Evolutionary conservation across 2,888 invertebrate genomes (phyloP).

Genomic region (Oasisia sp.): DNA sequence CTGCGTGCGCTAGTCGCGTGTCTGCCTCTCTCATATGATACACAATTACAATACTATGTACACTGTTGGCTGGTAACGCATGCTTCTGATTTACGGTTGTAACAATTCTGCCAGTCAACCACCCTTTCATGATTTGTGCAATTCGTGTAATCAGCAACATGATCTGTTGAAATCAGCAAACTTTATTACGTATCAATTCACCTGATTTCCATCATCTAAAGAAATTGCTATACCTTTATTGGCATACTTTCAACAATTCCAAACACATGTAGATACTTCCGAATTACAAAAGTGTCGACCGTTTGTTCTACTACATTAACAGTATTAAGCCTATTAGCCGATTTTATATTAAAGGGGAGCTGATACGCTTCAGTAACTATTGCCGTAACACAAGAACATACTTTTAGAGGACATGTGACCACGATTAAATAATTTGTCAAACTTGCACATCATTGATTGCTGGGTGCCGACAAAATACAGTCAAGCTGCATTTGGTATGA

Average conservation of each 20-base stretch:
- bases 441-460: too few species aligned
- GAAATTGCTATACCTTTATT: neutral
- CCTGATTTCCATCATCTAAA: neutral
- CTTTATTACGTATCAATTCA: neutral
- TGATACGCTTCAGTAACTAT: too few species aligned
- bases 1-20: neutral
- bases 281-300: neutral
- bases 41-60: neutral
- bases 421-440: too few species aligned
- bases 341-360: neutral
- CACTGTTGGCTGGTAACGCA: neutral
- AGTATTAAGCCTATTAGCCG: neutral
- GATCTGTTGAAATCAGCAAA: neutral
- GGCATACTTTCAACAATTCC: conserved; percentile 17
- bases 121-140: neutral
- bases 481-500: too few species aligned
- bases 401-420: too few species aligned
- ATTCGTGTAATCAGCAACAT: neutral
- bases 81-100: neutral
- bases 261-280: neutral
- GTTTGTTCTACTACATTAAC: neutral
- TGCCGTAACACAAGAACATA: too few species aligned
- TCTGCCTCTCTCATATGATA: neutral
- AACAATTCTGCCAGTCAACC: neutral
- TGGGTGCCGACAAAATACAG: too few species aligned